Evolutionary conservation across 2,797 vertebrate species (phyloP).

Genomic region (Ceyx erithaca): DNA sequence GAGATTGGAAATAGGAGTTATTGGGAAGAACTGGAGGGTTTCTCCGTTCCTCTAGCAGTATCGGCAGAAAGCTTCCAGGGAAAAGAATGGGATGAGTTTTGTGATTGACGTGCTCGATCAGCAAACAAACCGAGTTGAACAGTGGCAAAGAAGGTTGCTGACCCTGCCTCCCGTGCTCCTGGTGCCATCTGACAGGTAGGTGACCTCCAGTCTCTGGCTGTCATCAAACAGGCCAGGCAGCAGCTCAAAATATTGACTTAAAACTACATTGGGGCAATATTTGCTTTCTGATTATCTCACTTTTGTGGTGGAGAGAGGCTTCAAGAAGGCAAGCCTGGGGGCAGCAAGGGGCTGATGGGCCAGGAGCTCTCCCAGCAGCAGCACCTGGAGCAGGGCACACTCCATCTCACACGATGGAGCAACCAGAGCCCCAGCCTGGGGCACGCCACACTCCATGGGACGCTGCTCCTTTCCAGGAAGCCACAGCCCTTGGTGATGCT

Average conservation of each 20-base stretch:
- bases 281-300: slow-evolving; percentile 23
- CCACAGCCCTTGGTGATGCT: neutral
- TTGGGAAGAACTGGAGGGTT: rapidly evolving
- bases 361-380: neutral
- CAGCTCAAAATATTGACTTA: slow-evolving; percentile 49
- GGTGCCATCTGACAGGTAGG: slow-evolving; percentile 30
- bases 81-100: neutral
- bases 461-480: neutral
- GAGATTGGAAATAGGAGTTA: neutral
- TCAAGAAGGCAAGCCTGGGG: neutral
- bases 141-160: slow-evolving; percentile 1
- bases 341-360: neutral
- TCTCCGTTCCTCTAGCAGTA: neutral
- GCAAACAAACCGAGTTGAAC: slow-evolving; percentile 2
- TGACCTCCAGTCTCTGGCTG: slow-evolving; percentile 29
- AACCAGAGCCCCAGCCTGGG: neutral
- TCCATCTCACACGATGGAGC: neutral
- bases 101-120: neutral
- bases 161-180: neutral
- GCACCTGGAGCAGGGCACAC: rapidly evolving
- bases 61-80: neutral
- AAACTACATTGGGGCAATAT: neutral
- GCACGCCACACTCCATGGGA: neutral
- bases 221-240: neutral
- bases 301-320: slow-evolving; percentile 4